These are phyloP conservation scores for Nymphalis c-album DNA, from an alignment of 2,888 invertebrate genomes.

Conservation along the genomic window DNA sequence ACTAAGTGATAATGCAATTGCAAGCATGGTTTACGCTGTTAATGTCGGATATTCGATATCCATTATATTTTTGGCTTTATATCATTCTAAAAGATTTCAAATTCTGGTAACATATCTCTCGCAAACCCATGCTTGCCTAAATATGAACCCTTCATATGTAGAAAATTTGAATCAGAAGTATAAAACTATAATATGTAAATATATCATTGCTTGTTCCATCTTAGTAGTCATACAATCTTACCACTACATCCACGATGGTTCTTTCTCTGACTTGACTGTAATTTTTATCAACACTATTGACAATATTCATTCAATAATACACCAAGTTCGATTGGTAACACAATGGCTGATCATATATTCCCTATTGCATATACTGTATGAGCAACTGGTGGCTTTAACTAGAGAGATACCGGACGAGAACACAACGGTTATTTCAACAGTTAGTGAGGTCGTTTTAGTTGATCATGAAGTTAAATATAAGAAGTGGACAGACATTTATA, in stretches of 20 bases:
- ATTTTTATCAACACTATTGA: not conserved
- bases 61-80: not conserved
- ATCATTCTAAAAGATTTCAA: conserved; percentile 5
- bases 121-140: not conserved
- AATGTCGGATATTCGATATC: conserved; percentile 9
- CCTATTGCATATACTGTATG: not conserved
- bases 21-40: not conserved
- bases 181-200: not conserved
- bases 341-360: not conserved
- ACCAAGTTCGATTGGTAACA: not conserved
- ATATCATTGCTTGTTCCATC: too few relatives aligned
- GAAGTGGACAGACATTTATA: conserved; percentile 3
- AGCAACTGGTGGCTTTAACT: conserved; percentile 2
- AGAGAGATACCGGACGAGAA: not conserved
- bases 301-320: not conserved
- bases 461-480: not conserved
- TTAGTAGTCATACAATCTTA: not conserved
- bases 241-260: not conserved
- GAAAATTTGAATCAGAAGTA: not conserved
- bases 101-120: not conserved
- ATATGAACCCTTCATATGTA: not conserved
- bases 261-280: not conserved
- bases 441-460: not conserved
- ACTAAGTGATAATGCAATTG: not conserved
- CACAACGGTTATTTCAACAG: not conserved